Conservation (phyloP, 2,888 invertebrate genomes). For the Ceratothoa steindachneri region DNA sequence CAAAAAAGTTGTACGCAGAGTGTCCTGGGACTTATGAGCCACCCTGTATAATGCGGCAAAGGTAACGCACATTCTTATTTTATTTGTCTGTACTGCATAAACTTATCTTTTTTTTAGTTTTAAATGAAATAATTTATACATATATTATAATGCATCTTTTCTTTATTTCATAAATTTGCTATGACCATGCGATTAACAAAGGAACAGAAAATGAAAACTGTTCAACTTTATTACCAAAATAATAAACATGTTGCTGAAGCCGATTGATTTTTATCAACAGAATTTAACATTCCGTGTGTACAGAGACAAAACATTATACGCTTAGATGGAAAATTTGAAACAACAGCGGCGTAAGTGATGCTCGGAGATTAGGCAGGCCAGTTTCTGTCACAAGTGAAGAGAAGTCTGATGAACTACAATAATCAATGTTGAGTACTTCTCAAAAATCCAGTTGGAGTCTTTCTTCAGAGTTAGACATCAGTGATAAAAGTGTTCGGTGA, state of each 20-base stretch:
- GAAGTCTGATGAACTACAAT: constrained; percentile 1
- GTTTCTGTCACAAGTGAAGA: background rate
- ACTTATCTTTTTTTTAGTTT: background rate
- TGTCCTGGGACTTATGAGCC: too few relatives aligned
- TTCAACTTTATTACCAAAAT: too few relatives aligned
- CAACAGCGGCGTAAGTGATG: background rate
- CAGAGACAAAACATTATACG: background rate
- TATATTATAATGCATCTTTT: too few relatives aligned
- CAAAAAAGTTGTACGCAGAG: too few relatives aligned
- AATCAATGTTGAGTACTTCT: constrained; percentile 4
- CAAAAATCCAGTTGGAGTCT: background rate
- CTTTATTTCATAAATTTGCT: background rate
- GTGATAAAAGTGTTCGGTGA: constrained; percentile 9
- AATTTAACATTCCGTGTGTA: background rate
- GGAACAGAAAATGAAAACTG: too few relatives aligned
- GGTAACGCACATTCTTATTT: background rate
- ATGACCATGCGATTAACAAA: background rate
- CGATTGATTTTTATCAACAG: background rate
- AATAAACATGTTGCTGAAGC: background rate
- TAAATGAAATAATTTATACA: too few relatives aligned
- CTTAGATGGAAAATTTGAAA: background rate
- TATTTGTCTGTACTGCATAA: background rate
- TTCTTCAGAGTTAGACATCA: constrained; percentile 10
- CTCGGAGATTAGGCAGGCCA: background rate
- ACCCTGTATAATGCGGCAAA: background rate